Evolutionary conservation across 1,140 invertebrate genomes (phyloP).

Genomic region (Formica selysi): DNA sequence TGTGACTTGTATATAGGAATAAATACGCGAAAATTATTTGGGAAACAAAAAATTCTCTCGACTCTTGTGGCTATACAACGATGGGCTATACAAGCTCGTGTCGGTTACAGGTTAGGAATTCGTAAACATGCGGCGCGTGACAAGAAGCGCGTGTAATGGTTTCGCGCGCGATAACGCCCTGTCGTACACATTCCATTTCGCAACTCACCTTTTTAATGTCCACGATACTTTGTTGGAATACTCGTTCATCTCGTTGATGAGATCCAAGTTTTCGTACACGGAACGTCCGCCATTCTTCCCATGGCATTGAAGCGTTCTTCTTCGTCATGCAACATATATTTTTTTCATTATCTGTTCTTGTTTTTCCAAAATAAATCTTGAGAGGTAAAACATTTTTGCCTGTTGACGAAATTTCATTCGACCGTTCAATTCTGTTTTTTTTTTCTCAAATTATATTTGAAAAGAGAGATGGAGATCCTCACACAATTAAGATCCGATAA

Average conservation of each 20-base stretch:
- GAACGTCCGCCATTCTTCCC: too few relatives aligned
- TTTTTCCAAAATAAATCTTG: not conserved
- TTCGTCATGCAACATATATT: not conserved
- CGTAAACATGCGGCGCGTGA: constrained; percentile 30
- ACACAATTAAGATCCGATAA: not conserved
- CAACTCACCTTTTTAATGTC: not conserved
- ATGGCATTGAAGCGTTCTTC: too few relatives aligned
- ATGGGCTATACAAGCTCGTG: not conserved
- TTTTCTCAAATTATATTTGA: not conserved
- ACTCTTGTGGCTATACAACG: not conserved
- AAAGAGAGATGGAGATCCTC: not conserved
- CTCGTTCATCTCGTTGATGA: not conserved
- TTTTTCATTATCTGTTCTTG: too few relatives aligned
- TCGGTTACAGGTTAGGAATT: constrained; percentile 48
- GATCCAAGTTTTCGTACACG: too few relatives aligned
- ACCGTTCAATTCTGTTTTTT: not conserved
- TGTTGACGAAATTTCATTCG: too few relatives aligned
- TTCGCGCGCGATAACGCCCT: not conserved
- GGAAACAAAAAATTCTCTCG: not conserved
- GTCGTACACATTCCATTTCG: not conserved
- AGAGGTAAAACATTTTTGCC: too few relatives aligned
- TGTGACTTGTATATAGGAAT: not conserved
- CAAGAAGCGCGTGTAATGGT: not conserved
- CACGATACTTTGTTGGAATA: not conserved
- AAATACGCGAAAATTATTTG: not conserved